A percentile compares a stretch with the other conserved stretches of the same genome.
Evolutionary conservation across 2,888 invertebrate species (phyloP).

Genomic region (Unio pictorum): DNA sequence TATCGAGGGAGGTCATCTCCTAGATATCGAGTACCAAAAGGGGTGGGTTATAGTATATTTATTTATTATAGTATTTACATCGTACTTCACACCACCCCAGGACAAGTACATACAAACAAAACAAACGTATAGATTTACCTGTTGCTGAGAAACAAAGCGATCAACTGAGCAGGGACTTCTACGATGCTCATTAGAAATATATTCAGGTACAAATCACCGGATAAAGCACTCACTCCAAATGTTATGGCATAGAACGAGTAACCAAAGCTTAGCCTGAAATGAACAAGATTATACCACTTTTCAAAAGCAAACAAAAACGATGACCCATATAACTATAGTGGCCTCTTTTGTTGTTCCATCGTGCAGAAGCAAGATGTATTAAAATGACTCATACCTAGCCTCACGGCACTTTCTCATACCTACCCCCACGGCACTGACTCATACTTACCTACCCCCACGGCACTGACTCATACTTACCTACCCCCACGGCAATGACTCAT

Average conservation of each 20-base stretch:
- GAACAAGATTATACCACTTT: background rate
- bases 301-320: background rate
- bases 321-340: background rate
- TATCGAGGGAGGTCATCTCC: too few species aligned
- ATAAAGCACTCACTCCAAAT: constrained; percentile 21
- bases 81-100: too few species aligned
- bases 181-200: constrained; percentile 17
- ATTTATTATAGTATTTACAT: too few species aligned
- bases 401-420: too few species aligned
- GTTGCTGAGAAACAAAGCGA: constrained; percentile 19
- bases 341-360: background rate
- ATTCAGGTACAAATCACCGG: constrained; percentile 25
- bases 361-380: background rate
- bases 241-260: constrained; percentile 23
- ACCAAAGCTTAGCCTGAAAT: constrained; percentile 23
- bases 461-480: too few species aligned
- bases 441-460: too few species aligned
- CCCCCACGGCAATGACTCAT: too few species aligned
- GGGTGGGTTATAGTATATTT: too few species aligned
- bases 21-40: too few species aligned
- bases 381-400: background rate
- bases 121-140: constrained; percentile 10
- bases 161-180: constrained; percentile 18
- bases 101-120: too few species aligned
- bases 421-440: background rate